These are phyloP conservation scores for Drosophila leonis DNA, from an alignment of 2,888 invertebrate species.

Conservation along the genomic window DNA sequence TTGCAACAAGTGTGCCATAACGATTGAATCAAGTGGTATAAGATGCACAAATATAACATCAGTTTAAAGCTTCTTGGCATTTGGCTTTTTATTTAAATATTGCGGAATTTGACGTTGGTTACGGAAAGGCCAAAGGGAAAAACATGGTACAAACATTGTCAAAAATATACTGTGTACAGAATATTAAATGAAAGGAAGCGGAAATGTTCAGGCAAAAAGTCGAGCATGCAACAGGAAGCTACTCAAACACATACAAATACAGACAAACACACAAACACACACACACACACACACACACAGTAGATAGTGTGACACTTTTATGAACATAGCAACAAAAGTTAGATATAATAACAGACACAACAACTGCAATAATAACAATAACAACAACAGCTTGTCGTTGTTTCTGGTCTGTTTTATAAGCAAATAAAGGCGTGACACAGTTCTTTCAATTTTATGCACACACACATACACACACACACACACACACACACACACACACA, in stretches of 20 bases:
- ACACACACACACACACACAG: conserved; percentile 15
- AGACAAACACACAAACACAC: conserved; percentile 16
- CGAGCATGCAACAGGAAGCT: conserved; percentile 65
- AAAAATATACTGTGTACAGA: conserved; percentile 35
- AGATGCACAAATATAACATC: conserved; percentile 1
- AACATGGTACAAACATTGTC: conserved; percentile 29
- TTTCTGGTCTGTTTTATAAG: conserved; percentile 53
- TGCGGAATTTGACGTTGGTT: conserved; percentile 5
- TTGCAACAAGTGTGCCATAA: conserved; percentile 42
- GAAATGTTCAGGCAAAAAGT: conserved; percentile 69
- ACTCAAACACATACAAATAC: conserved; percentile 18
- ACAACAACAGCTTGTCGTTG: conserved; percentile 42
- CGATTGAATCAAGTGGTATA: conserved; percentile 5
- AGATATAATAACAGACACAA: conserved; percentile 66
- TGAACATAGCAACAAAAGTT: conserved; percentile 62
- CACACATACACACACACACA: conserved; percentile 43
- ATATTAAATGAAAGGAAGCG: conserved; percentile 70
- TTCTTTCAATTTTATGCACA: conserved; percentile 52
- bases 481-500: conserved; percentile 32
- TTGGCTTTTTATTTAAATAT: not conserved
- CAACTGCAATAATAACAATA: conserved; percentile 35
- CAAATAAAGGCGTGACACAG: conserved; percentile 77
- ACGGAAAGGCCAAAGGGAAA: not conserved
- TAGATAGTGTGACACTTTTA: conserved; percentile 58
- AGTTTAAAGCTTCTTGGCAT: not conserved